phyloP scores from a whole-genome alignment of 2,888 invertebrate genomes.

The Eumerus sabulonum region DNA sequence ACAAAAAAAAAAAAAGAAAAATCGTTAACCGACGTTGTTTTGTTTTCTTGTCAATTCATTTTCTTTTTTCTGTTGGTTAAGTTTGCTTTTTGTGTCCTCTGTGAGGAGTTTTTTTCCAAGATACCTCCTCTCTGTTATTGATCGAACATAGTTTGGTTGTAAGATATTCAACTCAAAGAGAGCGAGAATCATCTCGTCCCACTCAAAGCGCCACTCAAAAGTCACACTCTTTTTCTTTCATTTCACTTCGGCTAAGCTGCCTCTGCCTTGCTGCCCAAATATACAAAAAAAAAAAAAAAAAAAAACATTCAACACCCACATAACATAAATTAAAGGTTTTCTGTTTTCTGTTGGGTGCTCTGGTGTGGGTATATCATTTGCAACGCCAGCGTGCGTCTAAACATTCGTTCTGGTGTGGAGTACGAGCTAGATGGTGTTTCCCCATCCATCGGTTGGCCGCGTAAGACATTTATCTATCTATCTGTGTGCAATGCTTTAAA shows the following conservation, averaged over 20 bases:
- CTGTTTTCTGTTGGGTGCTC: conserved; percentile 40
- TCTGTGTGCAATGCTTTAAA: conserved; percentile 46
- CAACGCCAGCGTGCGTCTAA: conserved; percentile 54
- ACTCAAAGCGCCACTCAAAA: conserved; percentile 16
- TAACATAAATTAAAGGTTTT: conserved; percentile 64
- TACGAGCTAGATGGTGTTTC: conserved; percentile 36
- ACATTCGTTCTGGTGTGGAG: conserved; percentile 30
- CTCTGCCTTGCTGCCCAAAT: not conserved
- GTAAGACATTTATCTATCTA: conserved; percentile 58
- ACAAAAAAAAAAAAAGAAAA: not conserved
- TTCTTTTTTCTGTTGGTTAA: conserved; percentile 25
- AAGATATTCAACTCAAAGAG: conserved; percentile 53
- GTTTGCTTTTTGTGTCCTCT: conserved; percentile 25
- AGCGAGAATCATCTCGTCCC: conserved; percentile 37
- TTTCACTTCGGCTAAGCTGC: conserved; percentile 30
- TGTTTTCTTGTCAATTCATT: conserved; percentile 22
- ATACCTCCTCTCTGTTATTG: conserved; percentile 20
- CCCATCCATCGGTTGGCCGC: conserved; percentile 24
- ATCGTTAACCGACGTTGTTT: conserved; percentile 35
- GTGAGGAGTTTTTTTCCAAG: conserved; percentile 47
- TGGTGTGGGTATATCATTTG: conserved; percentile 64
- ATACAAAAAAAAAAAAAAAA: too few species aligned
- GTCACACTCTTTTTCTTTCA: conserved; percentile 20
- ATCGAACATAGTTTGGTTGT: conserved; percentile 21
- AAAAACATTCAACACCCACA: conserved; percentile 65